Evolutionary conservation across 2,113 vertebrate species (phyloP).

Genomic region (Coregonus clupeaformis): DNA sequence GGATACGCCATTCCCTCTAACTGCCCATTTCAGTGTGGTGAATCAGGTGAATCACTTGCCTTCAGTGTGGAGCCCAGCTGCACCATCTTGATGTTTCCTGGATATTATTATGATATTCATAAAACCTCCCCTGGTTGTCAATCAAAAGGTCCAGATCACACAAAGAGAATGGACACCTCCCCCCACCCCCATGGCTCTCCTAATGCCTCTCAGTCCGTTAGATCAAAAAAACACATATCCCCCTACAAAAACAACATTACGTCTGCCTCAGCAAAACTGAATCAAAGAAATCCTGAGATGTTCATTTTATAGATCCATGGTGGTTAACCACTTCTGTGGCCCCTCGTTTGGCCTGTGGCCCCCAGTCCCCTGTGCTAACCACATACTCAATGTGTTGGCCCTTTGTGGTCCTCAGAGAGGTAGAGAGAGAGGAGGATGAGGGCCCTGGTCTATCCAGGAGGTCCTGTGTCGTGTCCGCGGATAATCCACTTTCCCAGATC

Average conservation of each 20-base stretch:
- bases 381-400: not conserved
- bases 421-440: not conserved
- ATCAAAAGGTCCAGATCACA: slow-evolving; percentile 9
- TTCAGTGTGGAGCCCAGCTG: slow-evolving; percentile 50
- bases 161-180: slow-evolving; percentile 22
- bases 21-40: not conserved
- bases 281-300: not conserved
- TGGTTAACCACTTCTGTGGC: not conserved
- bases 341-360: not conserved
- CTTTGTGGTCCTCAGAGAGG: not conserved
- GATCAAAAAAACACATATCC: not conserved
- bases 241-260: not conserved
- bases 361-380: not conserved
- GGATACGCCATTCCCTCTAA: not conserved
- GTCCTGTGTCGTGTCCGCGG: slow-evolving; percentile 34
- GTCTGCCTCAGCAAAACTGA: not conserved
- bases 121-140: slow-evolving; percentile 1
- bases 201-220: too few relatives aligned
- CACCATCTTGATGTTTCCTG: slow-evolving; percentile 63
- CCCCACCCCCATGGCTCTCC: not conserved
- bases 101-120: not conserved
- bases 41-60: slow-evolving; percentile 54
- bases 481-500: slow-evolving; percentile 67
- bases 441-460: slow-evolving; percentile 9
- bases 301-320: not conserved